Evolutionary conservation across 2,113 vertebrate genomes (phyloP), one percentile per base, ranked within the genome.

Genomic region (Polypterus senegalus): DNA sequence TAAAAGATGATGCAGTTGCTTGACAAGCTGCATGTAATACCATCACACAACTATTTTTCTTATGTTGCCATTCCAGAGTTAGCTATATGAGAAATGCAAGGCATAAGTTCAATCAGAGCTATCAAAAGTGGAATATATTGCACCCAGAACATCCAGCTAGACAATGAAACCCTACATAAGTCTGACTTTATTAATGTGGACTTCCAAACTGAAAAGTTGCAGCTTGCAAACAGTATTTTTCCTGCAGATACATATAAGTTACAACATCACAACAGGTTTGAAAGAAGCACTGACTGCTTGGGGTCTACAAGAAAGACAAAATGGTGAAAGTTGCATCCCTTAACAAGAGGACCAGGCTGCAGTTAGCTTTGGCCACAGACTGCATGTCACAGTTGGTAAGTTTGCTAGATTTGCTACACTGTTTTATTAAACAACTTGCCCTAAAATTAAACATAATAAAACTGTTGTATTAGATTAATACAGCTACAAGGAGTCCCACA

Each of bases 201-300:
- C 46, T 63, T 63, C 9, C 48, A 63, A n/a, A 7, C 11, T 63
- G 46, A 60, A 69, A 66, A 65, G 57, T 53, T 27, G 5, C 10
- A 60, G 64, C 48, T 61, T 61, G 54, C 62, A 61, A 61, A 63
- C 52, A 7, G 9, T 47, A 45, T 67, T 63, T 67, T 59, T 45
- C 57, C 58, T 6, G 46, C 43, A 62, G 43, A 45, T 54, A 61
- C 51, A 63, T 63, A 59, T 47, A 58, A 59, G 56, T 4, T 46
- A 66, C 55, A 66, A 58, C 9, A 56, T 67, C 7, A 45, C 66
- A 56, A 44, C 1, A 7, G 61, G 27, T 9, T 45, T 60, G 52
- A 63, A 51, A n/a, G n/a, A n/a, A n/a, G n/a, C n/a, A n/a, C n/a
- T n/a, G n/a, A n/a, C n/a, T n/a, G n/a, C n/a, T n/a, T n/a, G n/a